phyloP scores from a whole-genome alignment of 2,888 invertebrate genomes.

The Pristionchus mayeri region DNA sequence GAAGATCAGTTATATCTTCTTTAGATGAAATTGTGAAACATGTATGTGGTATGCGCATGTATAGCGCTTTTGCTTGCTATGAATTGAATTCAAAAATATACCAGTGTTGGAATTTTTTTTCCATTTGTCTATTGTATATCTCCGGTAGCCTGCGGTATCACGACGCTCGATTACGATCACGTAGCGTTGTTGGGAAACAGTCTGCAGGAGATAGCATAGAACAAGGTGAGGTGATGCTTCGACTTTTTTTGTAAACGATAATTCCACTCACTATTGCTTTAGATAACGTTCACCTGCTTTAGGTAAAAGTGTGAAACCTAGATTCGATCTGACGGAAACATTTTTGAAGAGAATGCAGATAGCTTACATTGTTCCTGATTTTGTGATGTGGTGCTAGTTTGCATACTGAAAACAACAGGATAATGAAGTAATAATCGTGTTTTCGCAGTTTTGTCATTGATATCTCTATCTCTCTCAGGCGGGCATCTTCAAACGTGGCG shows the following conservation, averaged over 20 bases:
- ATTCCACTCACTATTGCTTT: not conserved
- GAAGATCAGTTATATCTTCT: too few species aligned
- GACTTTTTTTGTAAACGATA: not conserved
- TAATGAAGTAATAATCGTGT: too few species aligned
- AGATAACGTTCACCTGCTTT: too few species aligned
- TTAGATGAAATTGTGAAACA: too few species aligned
- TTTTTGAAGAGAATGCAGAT: too few species aligned
- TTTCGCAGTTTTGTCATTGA: too few species aligned
- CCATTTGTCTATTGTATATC: conserved; percentile 77
- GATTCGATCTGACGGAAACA: too few species aligned
- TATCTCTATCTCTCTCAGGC: conserved; percentile 44
- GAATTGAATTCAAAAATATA: not conserved
- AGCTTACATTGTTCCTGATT: too few species aligned
- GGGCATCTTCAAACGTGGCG: conserved; percentile 54
- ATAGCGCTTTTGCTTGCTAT: not conserved
- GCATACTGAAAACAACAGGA: too few species aligned
- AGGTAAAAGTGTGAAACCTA: too few species aligned
- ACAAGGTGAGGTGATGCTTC: conserved; percentile 82
- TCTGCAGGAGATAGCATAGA: conserved; percentile 89
- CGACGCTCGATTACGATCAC: conserved; percentile 93
- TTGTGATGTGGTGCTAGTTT: too few species aligned
- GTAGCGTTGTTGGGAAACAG: conserved; percentile 87
- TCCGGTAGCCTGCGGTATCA: conserved; percentile 90
- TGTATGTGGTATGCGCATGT: too few species aligned
- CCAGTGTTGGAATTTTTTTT: not conserved